phyloP scores from a whole-genome alignment of 2,888 invertebrate genomes.

The Drosophila demipolita region DNA sequence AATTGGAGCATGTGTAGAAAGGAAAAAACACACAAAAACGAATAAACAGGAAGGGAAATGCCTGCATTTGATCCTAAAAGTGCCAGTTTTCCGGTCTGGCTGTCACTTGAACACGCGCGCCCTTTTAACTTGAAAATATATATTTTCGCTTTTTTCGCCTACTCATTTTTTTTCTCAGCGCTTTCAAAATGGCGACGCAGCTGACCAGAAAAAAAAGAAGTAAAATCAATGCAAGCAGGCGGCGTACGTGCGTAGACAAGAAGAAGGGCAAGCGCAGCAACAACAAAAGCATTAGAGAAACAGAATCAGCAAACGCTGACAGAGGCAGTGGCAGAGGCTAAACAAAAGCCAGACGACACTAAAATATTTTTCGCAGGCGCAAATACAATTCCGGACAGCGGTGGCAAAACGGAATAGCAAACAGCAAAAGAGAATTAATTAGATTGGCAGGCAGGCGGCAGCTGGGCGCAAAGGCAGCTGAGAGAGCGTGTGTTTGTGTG shows the following conservation, averaged over 20 bases:
- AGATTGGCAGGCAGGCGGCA: slow-evolving; percentile 70
- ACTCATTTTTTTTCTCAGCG: slow-evolving; percentile 11
- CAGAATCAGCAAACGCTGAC: slow-evolving; percentile 36
- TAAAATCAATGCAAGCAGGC: slow-evolving; percentile 62
- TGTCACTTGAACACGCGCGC: slow-evolving; percentile 64
- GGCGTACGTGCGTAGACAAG: slow-evolving; percentile 45
- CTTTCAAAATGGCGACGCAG: slow-evolving; percentile 70
- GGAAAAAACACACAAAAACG: slow-evolving; percentile 25
- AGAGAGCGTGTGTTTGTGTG: slow-evolving; percentile 35
- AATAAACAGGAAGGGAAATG: slow-evolving; percentile 1
- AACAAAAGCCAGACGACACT: slow-evolving; percentile 15
- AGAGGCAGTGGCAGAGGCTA: slow-evolving; percentile 33
- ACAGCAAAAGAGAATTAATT: slow-evolving; percentile 72
- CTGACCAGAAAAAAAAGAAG: slow-evolving; percentile 42
- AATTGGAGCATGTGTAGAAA: slow-evolving; percentile 56
- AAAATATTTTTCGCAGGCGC: slow-evolving; percentile 51
- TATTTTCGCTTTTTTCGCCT: slow-evolving; percentile 16
- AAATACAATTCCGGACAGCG: slow-evolving; percentile 59
- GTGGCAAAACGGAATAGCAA: slow-evolving; percentile 35
- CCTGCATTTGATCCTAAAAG: slow-evolving; percentile 4
- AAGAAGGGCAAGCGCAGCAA: slow-evolving; percentile 38
- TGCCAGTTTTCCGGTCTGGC: slow-evolving; percentile 33
- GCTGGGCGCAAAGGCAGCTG: slow-evolving; percentile 66
- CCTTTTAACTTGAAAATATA: slow-evolving; percentile 32
- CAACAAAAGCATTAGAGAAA: slow-evolving; percentile 36